These are phyloP conservation scores for Ophiothrix spiculata DNA, from an alignment of 35 echinoderm and acorn worm genomes.

Conservation along the genomic window DNA sequence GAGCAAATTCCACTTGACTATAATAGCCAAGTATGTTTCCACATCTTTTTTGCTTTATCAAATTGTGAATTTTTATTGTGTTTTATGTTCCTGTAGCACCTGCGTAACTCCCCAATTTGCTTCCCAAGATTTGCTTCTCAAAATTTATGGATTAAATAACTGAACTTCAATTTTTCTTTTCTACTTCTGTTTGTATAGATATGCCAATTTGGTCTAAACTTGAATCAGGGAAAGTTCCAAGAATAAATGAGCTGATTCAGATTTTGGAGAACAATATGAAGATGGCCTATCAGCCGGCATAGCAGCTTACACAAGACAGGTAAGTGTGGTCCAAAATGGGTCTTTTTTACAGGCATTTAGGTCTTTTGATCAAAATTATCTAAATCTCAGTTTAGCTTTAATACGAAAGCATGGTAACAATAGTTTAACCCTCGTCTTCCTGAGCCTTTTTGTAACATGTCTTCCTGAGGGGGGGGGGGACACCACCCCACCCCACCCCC, in stretches of 20 bases:
- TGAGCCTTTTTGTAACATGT: background rate
- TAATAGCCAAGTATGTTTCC: no score
- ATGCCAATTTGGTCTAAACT: conserved; percentile 98
- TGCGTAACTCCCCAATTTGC: no score
- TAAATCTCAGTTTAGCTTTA: background rate
- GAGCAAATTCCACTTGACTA: no score
- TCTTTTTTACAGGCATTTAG: background rate
- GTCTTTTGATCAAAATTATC: no score
- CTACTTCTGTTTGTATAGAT: conserved; percentile 53
- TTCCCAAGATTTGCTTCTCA: no score
- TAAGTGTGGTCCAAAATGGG: background rate
- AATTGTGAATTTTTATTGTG: no score
- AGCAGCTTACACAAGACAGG: background rate
- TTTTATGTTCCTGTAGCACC: no score
- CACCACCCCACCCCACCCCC: background rate
- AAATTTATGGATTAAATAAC: no score
- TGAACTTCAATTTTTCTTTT: background rate
- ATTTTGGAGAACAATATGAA: conserved; percentile 95
- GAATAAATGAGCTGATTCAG: conserved; percentile 73
- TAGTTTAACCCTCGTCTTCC: background rate
- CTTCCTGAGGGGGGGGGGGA: background rate
- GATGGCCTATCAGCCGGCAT: conserved; percentile 51
- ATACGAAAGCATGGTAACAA: background rate
- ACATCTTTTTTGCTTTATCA: no score
- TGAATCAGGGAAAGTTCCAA: conserved; percentile 90